These are phyloP conservation scores for Neodon shergylaensis DNA, from an alignment of 2,113 vertebrate genomes.

Conservation along the genomic window DNA sequence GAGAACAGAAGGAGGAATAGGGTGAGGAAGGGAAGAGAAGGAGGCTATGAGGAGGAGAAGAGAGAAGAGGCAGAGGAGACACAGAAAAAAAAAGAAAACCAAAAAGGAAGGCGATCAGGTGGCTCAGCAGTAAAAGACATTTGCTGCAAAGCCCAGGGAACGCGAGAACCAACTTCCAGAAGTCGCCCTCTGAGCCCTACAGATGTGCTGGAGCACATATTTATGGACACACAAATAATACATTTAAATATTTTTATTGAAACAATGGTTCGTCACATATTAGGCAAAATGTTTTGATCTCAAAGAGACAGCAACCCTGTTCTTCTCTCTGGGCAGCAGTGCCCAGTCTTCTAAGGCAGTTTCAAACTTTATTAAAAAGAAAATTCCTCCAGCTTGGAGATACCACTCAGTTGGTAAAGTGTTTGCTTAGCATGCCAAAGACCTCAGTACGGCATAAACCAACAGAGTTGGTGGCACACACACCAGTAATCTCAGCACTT, in stretches of 20 bases:
- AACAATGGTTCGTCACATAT: background rate
- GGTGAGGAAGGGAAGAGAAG: too few species aligned
- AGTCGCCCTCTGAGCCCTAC: background rate
- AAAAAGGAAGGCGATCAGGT: too few species aligned
- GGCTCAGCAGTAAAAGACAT: background rate
- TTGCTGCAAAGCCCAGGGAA: background rate
- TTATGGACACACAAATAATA: background rate
- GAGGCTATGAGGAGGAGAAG: background rate
- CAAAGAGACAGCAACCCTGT: background rate
- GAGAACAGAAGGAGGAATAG: too few species aligned
- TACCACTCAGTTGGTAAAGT: background rate
- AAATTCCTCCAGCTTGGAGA: background rate
- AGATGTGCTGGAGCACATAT: too few species aligned
- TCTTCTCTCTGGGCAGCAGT: background rate
- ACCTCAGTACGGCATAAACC: too few species aligned
- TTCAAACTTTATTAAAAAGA: constrained; percentile 7
- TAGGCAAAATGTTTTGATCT: background rate
- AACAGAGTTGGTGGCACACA: background rate
- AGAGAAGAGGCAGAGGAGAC: too few species aligned
- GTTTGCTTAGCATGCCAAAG: background rate
- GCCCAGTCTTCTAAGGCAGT: background rate
- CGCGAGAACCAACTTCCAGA: background rate
- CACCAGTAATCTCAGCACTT: background rate
- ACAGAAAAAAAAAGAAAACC: background rate
- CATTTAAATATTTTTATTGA: background rate